Percentiles rank a stretch among this genome's conserved stretches.
phyloP scores from a whole-genome alignment of 2,797 vertebrate species.

The Macropus fuliginosus region DNA sequence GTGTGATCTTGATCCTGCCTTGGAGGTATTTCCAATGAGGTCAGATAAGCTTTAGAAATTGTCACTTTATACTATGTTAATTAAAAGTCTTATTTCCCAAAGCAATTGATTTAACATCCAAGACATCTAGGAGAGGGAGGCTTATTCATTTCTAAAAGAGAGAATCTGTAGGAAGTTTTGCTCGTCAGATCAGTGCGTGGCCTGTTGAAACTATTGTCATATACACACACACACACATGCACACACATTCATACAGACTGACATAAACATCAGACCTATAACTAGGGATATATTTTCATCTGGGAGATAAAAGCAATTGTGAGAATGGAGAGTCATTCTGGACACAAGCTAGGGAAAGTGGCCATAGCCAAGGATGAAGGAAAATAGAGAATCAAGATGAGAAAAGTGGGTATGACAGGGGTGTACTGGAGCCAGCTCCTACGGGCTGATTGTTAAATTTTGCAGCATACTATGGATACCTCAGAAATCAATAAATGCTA shows the following conservation, averaged over 20 bases:
- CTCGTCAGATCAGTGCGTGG: background rate
- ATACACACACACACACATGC: rapidly evolving
- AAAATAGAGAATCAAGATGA: background rate
- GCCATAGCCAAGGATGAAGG: background rate
- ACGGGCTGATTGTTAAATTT: background rate
- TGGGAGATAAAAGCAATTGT: background rate
- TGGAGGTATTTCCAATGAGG: background rate
- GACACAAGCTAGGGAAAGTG: background rate
- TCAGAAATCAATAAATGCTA: background rate
- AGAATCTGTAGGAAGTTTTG: background rate
- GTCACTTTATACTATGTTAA: constrained; percentile 43
- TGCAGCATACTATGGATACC: background rate
- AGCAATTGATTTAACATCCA: constrained; percentile 51
- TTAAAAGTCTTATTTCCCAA: constrained; percentile 65
- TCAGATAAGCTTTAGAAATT: constrained; percentile 35
- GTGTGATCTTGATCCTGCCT: background rate
- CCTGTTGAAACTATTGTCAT: background rate
- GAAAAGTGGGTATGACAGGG: background rate
- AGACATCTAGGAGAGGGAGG: constrained; percentile 14
- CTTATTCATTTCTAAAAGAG: background rate
- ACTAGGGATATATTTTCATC: background rate
- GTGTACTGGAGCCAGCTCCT: background rate
- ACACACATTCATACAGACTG: rapidly evolving
- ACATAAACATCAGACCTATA: background rate
- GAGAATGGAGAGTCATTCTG: background rate